These are phyloP conservation scores for Chaenodraco wilsoni DNA, from an alignment of 2,797 vertebrate genomes.

Conservation along the genomic window DNA sequence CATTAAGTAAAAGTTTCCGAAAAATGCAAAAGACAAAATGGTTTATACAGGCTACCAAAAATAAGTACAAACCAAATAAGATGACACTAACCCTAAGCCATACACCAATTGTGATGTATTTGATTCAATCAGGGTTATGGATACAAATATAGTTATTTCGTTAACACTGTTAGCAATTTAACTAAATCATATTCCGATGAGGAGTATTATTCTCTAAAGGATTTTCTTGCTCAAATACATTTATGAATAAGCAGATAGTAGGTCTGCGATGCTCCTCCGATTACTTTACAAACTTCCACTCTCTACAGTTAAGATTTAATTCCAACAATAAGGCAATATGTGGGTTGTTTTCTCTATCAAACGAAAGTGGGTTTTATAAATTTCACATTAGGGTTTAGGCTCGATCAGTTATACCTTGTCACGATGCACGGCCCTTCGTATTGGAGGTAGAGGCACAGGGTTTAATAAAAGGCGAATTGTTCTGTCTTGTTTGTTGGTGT, in stretches of 20 bases:
- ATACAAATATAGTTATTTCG: neutral
- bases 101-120: neutral
- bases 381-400: neutral
- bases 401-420: slow-evolving; percentile 8
- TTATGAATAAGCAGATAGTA: neutral
- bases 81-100: too few relatives aligned
- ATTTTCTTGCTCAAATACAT: neutral
- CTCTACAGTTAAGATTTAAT: neutral
- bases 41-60: too few relatives aligned
- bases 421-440: slow-evolving; percentile 13
- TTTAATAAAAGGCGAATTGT: slow-evolving; percentile 33
- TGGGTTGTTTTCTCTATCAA: neutral
- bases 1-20: too few relatives aligned
- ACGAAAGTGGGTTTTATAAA: neutral
- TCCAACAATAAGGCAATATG: neutral
- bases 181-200: neutral
- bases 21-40: too few relatives aligned
- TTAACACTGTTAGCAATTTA: neutral
- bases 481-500: neutral
- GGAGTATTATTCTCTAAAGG: too few relatives aligned
- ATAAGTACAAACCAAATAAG: too few relatives aligned
- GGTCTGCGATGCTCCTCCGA: neutral
- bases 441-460: slow-evolving; percentile 3
- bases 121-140: neutral
- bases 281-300: neutral